Evolutionary conservation across 2,797 vertebrate species (phyloP), one percentile per base, ranked within the genome.

Genomic region (Novumbra hubbsi): DNA sequence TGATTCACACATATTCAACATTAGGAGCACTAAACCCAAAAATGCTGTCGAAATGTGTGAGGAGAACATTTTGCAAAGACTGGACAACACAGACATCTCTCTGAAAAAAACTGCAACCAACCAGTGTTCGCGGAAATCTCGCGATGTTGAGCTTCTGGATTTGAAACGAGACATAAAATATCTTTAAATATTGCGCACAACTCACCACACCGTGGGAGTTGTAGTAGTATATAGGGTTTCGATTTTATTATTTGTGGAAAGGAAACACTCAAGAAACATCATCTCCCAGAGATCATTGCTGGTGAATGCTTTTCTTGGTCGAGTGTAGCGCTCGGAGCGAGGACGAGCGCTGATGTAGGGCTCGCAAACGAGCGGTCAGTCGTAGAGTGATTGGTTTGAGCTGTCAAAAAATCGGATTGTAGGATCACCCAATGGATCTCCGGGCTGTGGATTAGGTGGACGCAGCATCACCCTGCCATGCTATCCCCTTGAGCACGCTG

Each of bases 241-340:
- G 32, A 8, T 74, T 71, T 74, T 60, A 62, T 71, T 48, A 65
- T 16, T 50, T 70, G 11, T 64, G 32, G 65, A 66, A 57, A 38
- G 70, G 55, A 32, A 65, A 68, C 50, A 57, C 17, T 52, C 30
- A 28, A 32, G 2, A 91, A 91, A 96, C 96, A 92, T 87, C 82
- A 90, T 92, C 95, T 91, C 94, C 96, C 96, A 94, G 90, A 85
- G 77, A 65, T 83, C 94, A 86, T 28, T 78, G 1, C 0, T 83
- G n/a, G 7, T 90, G 92, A 90, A 92, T 21, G 2, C 48, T 63
- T 55, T 45, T 63, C 21, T 48, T 24, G 73, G 72, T 49, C 48
- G 17, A 4, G 41, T 45, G 6, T 83, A 64, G 48, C 63, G 75
- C 69, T 73, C 7, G 76, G 82, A 76, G 32, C 81, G 74, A 76